Conservation (phyloP, 2,888 invertebrate species). For the Drosophila paramelanica region DNA sequence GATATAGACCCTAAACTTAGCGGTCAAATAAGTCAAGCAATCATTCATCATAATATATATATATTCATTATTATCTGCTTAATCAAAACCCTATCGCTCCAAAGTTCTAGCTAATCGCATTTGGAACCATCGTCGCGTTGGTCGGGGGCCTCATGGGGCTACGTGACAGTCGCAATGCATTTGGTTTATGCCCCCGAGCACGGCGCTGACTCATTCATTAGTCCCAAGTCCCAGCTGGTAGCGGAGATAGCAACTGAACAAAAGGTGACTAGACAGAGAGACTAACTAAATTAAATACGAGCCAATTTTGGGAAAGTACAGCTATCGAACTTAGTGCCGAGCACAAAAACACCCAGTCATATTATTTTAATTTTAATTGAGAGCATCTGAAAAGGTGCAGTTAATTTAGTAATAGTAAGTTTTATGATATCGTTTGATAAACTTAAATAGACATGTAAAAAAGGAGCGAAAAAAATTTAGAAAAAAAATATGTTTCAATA, state of each 20-base stretch:
- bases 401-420: too few species aligned
- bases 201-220: constrained; percentile 33
- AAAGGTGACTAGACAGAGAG: constrained; percentile 25
- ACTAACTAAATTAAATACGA: constrained; percentile 31
- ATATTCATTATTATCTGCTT: constrained; percentile 21
- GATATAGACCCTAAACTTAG: neutral
- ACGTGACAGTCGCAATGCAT: constrained; percentile 55
- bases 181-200: constrained; percentile 24
- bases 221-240: constrained; percentile 17
- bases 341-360: neutral
- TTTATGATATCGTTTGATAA: too few species aligned
- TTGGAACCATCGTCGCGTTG: constrained; percentile 10
- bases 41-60: constrained; percentile 29
- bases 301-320: constrained; percentile 9
- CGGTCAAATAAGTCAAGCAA: constrained; percentile 11
- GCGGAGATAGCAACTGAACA: constrained; percentile 23
- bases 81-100: constrained; percentile 22
- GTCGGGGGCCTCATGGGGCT: constrained; percentile 27
- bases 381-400: too few species aligned
- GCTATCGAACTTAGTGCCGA: neutral
- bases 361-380: neutral
- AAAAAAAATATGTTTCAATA: too few species aligned
- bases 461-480: too few species aligned
- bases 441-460: too few species aligned
- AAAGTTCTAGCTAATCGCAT: constrained; percentile 36